Conservation (phyloP, 2,113 vertebrate species). For the Mormyrus iriodes region DNA sequence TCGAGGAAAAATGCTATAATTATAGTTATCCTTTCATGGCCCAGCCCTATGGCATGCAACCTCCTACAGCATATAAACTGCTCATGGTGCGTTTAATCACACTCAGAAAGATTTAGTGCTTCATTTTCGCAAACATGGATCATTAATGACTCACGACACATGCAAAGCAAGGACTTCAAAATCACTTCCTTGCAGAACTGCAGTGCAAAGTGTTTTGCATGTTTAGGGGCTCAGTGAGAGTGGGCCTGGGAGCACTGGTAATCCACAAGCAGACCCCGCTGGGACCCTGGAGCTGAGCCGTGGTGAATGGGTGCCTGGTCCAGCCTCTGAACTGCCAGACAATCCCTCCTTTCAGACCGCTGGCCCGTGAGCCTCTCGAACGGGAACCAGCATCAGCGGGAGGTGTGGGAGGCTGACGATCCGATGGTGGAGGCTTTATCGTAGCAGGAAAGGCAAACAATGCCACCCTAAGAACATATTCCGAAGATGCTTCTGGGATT, state of each 20-base stretch:
- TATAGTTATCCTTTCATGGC: background rate
- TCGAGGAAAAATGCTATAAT: background rate
- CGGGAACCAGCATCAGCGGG: background rate
- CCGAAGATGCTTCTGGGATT: background rate
- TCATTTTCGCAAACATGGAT: background rate
- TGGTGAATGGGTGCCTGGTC: background rate
- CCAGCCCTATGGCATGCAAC: background rate
- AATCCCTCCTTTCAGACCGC: slow-evolving; percentile 5
- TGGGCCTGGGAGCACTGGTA: background rate
- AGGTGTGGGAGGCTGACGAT: background rate
- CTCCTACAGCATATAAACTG: background rate
- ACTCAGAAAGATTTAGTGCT: background rate
- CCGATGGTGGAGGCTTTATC: background rate
- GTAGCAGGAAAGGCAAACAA: background rate
- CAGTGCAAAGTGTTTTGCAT: background rate
- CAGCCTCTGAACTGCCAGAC: background rate
- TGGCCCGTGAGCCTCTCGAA: background rate
- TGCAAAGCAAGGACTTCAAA: background rate
- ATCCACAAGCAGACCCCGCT: background rate
- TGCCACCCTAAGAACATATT: background rate
- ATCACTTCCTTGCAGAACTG: background rate
- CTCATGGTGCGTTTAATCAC: background rate
- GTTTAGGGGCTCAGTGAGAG: background rate
- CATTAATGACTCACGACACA: background rate
- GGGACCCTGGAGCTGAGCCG: background rate